These are phyloP conservation scores for Salpingus planirostris DNA, from an alignment of 2,888 invertebrate species.

Conservation along the genomic window DNA sequence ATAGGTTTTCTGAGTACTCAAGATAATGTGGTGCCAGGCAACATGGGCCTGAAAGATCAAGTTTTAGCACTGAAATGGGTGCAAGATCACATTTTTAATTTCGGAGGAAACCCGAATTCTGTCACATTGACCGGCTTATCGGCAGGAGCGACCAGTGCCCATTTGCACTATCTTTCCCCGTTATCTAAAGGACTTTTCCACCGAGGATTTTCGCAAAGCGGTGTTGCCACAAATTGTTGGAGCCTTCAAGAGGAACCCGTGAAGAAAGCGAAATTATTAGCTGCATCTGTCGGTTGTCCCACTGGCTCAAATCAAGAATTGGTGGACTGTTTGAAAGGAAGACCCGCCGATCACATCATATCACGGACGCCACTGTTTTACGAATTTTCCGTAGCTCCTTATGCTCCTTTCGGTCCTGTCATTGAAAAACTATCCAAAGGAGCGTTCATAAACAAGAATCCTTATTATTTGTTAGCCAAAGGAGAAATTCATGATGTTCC, in stretches of 20 bases:
- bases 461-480: conserved; percentile 25
- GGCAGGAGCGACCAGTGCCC: conserved; percentile 61
- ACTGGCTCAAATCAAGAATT: conserved; percentile 19
- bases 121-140: conserved; percentile 58
- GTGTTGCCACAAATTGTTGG: conserved; percentile 28
- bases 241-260: conserved; percentile 22
- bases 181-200: conserved; percentile 39
- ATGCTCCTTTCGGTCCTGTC: conserved; percentile 29
- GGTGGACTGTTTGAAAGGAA: conserved; percentile 27
- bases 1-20: conserved; percentile 65
- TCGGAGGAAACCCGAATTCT: conserved; percentile 58
- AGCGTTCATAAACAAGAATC: conserved; percentile 30
- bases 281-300: conserved; percentile 26
- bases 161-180: conserved; percentile 58
- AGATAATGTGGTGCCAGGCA: conserved; percentile 55
- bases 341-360: conserved; percentile 24
- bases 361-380: conserved; percentile 7
- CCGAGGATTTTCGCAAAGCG: conserved; percentile 31
- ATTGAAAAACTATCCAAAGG: conserved; percentile 8
- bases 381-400: conserved; percentile 16
- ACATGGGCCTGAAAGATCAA: conserved; percentile 64
- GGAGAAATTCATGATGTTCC: conserved; percentile 31
- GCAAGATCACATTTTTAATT: conserved; percentile 52
- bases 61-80: conserved; percentile 57
- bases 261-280: conserved; percentile 23